phyloP scores from a whole-genome alignment of 2,888 invertebrate species.

The Gastracanthus pulcherrimus region DNA sequence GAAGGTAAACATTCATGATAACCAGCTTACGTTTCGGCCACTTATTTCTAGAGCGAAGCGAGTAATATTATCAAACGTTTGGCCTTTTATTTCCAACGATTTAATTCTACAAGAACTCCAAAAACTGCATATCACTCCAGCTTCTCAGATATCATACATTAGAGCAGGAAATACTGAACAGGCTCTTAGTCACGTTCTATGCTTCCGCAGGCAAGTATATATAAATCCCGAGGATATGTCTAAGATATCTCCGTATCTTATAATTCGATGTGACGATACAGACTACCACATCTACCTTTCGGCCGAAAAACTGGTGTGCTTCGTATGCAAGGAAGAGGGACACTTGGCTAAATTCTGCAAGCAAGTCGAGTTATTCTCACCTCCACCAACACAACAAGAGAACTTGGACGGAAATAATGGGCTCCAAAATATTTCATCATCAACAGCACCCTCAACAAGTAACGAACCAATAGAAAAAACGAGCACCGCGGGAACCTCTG shows the following conservation, averaged over 20 bases:
- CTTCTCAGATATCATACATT: not conserved
- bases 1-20: not conserved
- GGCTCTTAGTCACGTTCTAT: not conserved
- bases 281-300: not conserved
- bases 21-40: not conserved
- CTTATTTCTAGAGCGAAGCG: not conserved
- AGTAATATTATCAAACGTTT: not conserved
- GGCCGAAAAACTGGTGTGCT: not conserved
- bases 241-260: not conserved
- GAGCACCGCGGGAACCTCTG: no score
- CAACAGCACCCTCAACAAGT: not conserved
- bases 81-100: no score
- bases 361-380: no score
- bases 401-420: no score
- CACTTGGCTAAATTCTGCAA: no score
- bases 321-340: conserved; percentile 14
- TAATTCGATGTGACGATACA: not conserved
- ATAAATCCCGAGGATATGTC: not conserved
- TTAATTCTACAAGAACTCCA: not conserved
- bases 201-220: conserved; percentile 4
- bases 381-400: not conserved
- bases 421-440: not conserved
- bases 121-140: not conserved
- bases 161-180: no score
- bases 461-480: not conserved